These are phyloP conservation scores for Porites australiensis DNA, from an alignment of 64 coral and sea anemone genomes.

Conservation along the genomic window DNA sequence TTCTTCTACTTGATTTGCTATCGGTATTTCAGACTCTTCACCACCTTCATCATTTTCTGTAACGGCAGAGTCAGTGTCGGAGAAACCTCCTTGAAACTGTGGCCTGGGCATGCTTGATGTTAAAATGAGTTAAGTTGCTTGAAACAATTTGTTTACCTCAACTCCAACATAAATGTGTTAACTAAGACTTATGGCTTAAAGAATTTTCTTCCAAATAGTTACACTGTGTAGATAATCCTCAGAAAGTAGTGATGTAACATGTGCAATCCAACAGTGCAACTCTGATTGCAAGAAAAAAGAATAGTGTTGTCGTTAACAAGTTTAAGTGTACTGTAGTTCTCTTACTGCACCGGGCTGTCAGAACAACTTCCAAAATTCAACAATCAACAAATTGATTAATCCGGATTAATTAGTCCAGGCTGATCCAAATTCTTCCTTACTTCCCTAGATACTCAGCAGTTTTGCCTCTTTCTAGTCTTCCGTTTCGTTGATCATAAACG, in stretches of 20 bases:
- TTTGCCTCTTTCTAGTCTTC: not conserved
- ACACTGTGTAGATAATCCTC: not conserved
- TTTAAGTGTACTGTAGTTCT: too few relatives aligned
- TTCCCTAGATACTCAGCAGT: not conserved
- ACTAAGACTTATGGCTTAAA: too few relatives aligned
- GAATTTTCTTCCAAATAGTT: too few relatives aligned
- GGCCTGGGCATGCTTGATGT: conserved; percentile 39
- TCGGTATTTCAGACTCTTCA: conserved; percentile 57
- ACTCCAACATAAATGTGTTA: too few relatives aligned
- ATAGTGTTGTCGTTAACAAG: too few relatives aligned
- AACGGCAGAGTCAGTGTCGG: conserved; percentile 42
- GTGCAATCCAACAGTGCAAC: too few relatives aligned
- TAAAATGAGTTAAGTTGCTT: too few relatives aligned
- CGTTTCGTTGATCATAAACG: not conserved
- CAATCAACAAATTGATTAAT: not conserved
- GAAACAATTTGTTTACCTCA: too few relatives aligned
- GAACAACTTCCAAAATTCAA: too few relatives aligned
- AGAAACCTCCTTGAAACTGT: conserved; percentile 8
- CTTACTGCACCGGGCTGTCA: too few relatives aligned
- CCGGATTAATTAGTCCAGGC: conserved; percentile 8
- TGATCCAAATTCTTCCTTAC: not conserved
- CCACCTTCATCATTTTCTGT: conserved; percentile 59
- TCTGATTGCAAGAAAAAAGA: too few relatives aligned
- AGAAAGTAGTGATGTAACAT: too few relatives aligned
- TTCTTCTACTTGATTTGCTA: conserved; percentile 12